phyloP scores from a whole-genome alignment of 2,797 vertebrate genomes.

The Vireo griseus region DNA sequence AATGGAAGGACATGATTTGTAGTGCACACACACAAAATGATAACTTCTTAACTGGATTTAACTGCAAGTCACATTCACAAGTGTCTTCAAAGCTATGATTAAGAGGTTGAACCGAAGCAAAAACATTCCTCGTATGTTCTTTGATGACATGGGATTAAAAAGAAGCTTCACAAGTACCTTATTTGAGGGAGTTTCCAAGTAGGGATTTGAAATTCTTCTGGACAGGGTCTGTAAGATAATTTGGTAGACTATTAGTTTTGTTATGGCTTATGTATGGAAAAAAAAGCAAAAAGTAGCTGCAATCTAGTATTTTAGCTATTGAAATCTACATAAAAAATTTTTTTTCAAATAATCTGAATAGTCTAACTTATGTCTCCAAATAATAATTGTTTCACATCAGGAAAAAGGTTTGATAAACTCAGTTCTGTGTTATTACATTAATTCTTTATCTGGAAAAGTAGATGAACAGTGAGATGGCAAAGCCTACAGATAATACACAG shows the following conservation, averaged over 20 bases:
- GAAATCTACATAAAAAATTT: neutral
- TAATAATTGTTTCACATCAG: neutral
- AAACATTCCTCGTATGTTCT: neutral
- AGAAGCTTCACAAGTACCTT: slow-evolving; percentile 68
- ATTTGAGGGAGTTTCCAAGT: slow-evolving; percentile 73
- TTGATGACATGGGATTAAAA: neutral
- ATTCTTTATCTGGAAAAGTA: neutral
- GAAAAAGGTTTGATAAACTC: neutral
- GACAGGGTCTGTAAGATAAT: slow-evolving; percentile 70
- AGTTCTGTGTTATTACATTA: neutral
- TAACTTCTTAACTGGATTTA: neutral
- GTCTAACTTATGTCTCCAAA: neutral
- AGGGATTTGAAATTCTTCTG: slow-evolving; percentile 79
- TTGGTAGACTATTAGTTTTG: neutral
- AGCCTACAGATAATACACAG: neutral
- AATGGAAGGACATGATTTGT: neutral
- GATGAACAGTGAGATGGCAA: neutral
- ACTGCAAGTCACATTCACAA: neutral
- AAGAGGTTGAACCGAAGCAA: neutral
- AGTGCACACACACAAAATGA: neutral
- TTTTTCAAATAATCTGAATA: neutral
- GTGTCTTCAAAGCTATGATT: neutral
- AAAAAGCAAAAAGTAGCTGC: neutral
- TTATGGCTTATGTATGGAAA: neutral
- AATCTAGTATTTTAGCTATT: neutral